Percentiles rank a stretch among this genome's conserved stretches.
Conservation (phyloP, 1,140 invertebrate species). For the Brachionus plicatilis region DNA sequence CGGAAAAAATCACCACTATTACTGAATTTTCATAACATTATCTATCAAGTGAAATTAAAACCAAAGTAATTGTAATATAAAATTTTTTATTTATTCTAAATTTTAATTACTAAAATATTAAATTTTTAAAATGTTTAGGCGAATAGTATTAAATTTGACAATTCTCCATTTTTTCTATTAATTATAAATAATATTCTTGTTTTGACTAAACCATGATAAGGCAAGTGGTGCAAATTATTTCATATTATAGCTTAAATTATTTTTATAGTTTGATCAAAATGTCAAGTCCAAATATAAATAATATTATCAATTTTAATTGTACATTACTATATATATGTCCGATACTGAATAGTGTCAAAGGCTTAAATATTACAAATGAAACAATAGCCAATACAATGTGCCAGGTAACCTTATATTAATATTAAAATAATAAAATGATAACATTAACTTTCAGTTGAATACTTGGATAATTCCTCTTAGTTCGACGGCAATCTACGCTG, state of each 20-base stretch:
- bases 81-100: no score
- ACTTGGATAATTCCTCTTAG: constrained; percentile 43
- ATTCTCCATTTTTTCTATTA: constrained; percentile 27
- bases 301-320: constrained; percentile 44
- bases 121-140: no score
- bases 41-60: no score
- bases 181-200: no score
- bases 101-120: no score
- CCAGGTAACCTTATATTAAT: constrained; percentile 42
- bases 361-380: constrained; percentile 42
- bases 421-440: neutral
- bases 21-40: no score
- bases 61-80: no score
- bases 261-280: constrained; percentile 46
- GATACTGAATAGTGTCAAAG: constrained; percentile 45
- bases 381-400: constrained; percentile 43
- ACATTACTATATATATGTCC: constrained; percentile 43
- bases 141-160: constrained; percentile 43
- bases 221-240: neutral
- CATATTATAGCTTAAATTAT: neutral
- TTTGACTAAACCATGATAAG: neutral
- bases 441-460: constrained; percentile 42
- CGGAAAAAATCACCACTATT: no score
- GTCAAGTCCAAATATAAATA: constrained; percentile 47
- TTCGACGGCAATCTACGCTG: constrained; percentile 44